A percentile compares a stretch with the other conserved stretches of the same genome.
Evolutionary conservation across 2,797 vertebrate genomes (phyloP).

Genomic region (Odontamblyopus rebecca): DNA sequence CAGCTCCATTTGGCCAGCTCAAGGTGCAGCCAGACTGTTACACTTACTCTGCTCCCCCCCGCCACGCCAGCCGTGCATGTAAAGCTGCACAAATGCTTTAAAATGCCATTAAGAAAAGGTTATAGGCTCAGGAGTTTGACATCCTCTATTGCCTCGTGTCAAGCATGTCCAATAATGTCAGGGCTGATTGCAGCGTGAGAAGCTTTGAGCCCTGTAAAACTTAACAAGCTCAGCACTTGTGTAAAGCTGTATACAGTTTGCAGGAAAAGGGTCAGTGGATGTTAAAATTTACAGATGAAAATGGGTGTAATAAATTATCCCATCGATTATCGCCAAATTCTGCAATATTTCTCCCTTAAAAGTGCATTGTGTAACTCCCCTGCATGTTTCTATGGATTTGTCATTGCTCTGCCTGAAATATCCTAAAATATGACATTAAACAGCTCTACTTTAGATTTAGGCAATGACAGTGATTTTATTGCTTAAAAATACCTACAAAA

Average conservation of each 20-base stretch:
- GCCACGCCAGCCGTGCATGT: constrained; percentile 25
- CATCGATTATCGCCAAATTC: neutral
- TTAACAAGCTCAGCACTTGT: constrained; percentile 34
- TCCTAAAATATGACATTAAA: too few relatives aligned
- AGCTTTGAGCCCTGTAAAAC: constrained; percentile 44
- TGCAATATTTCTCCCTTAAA: neutral
- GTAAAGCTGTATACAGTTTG: constrained; percentile 30
- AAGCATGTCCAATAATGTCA: constrained; percentile 31
- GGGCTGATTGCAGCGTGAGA: constrained; percentile 39
- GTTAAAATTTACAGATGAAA: constrained; percentile 27
- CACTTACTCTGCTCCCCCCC: constrained; percentile 43
- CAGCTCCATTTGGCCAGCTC: constrained; percentile 58
- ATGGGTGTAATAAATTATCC: constrained; percentile 5
- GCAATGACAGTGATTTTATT: too few relatives aligned
- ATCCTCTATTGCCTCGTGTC: constrained; percentile 41
- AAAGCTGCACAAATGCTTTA: constrained; percentile 16
- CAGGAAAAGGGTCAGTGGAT: neutral
- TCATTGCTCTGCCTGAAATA: too few relatives aligned
- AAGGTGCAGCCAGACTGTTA: constrained; percentile 37
- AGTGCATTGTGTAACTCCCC: too few relatives aligned
- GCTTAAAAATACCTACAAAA: too few relatives aligned
- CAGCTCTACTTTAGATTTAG: too few relatives aligned
- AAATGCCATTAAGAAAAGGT: constrained; percentile 47
- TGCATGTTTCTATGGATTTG: too few relatives aligned
- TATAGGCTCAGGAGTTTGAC: constrained; percentile 34